Evolutionary conservation across 2,113 vertebrate genomes (phyloP), one percentile per base, ranked within the genome.

Genomic region (Camelus dromedarius): DNA sequence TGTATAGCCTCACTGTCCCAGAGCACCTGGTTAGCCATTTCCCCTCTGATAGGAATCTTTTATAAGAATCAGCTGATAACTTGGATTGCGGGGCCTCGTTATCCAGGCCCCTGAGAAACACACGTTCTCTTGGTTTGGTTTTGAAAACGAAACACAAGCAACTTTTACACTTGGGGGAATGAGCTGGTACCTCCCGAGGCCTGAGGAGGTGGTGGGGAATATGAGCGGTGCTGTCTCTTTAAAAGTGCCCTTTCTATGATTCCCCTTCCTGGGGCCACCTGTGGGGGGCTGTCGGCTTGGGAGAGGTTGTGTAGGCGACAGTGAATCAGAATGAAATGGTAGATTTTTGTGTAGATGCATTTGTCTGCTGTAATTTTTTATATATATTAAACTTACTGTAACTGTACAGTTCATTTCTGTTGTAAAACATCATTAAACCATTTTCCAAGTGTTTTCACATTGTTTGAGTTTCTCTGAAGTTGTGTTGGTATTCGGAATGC

Each of bases 361-460:
- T 99, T 99, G 99, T 99, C 99, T 99, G 99, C 99, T 99, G 99
- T 99, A 99, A 99, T 99, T 99, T 99, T 99, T 99, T 99, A 99
- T 99, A 98, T 98, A 99, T 99, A 99, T 99, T 99, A 99, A 99
- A 99, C 99, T 99, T 99, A 99, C 99, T 99, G 99, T 99, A 99
- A 99, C 98, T 99, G 99, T 99, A 99, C 99, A 99, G 99, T 99
- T 99, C 98, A 99, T 99, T 99, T 99, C 99, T 99, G 99, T 99
- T 99, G 99, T 99, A 99, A 97, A 99, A 99, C 99, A 99, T 99
- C 99, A 99, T 99, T 99, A 99, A 99, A 99, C 99, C 99, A 99
- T 99, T 99, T 99, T 99, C 99, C 99, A 99, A 99, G 99, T 99
- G 99, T 99, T 99, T 99, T 99, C 99, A 99, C 98, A 99, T 98